phyloP scores from a whole-genome alignment of 2,113 vertebrate genomes.

The Butastur rufipennis region DNA sequence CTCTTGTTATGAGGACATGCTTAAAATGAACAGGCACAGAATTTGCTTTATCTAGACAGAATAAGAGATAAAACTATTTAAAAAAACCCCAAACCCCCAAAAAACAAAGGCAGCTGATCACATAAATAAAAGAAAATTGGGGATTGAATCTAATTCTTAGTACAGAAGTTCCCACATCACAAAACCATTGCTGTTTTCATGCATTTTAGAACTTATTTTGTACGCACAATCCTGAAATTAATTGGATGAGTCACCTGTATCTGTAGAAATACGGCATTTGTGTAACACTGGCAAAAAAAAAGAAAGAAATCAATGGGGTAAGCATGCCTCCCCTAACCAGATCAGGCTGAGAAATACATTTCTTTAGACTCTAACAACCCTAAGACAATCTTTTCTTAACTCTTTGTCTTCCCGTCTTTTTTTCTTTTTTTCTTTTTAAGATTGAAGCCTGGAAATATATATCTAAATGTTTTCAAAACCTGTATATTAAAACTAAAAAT shows the following conservation, averaged over 20 bases:
- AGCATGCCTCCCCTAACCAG: fast-evolving
- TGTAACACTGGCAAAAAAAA: not conserved
- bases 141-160: not conserved
- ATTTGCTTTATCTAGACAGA: not conserved
- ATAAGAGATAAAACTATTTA: not conserved
- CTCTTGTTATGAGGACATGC: not conserved
- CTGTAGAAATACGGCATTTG: not conserved
- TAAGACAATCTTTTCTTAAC: not conserved
- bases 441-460: not conserved
- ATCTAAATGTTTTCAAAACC: not conserved
- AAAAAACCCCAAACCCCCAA: too few relatives aligned
- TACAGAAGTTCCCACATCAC: not conserved
- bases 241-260: not conserved
- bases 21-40: not conserved
- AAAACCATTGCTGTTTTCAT: not conserved
- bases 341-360: not conserved
- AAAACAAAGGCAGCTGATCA: not conserved
- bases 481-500: not conserved
- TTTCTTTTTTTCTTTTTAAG: not conserved
- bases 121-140: not conserved
- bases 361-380: not conserved
- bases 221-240: not conserved
- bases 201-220: not conserved
- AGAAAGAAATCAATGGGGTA: not conserved
- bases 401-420: fast-evolving